A percentile compares a stretch with the other conserved stretches of the same genome.
These are phyloP conservation scores for Nothura maculosa DNA, from an alignment of 2,797 vertebrate species.

Conservation along the genomic window DNA sequence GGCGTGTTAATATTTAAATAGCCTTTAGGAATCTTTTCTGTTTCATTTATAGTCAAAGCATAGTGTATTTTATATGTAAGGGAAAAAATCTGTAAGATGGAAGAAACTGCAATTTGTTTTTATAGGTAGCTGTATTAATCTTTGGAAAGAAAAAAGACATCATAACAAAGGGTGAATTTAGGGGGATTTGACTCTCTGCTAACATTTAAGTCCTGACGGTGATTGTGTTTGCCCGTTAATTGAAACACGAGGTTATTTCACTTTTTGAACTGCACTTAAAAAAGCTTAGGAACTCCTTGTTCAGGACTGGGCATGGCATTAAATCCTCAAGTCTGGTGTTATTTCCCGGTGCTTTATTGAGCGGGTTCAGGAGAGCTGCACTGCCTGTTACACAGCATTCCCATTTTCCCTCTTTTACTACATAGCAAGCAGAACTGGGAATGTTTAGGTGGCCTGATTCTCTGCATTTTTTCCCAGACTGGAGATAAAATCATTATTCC, in stretches of 20 bases:
- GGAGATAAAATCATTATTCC: fast-evolving
- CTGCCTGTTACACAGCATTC: no score
- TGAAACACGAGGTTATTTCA: fast-evolving
- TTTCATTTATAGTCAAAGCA: neutral
- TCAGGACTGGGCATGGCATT: neutral
- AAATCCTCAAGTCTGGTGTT: neutral
- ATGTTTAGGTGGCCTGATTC: no score
- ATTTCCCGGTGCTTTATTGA: fast-evolving
- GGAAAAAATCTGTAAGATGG: neutral
- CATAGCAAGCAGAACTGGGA: neutral
- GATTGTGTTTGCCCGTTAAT: fast-evolving
- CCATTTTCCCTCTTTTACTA: fast-evolving
- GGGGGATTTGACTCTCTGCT: neutral
- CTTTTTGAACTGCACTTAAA: neutral
- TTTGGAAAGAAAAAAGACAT: neutral
- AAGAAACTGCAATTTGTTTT: fast-evolving
- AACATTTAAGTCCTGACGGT: neutral
- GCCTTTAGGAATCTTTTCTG: neutral
- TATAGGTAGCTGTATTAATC: fast-evolving
- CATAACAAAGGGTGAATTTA: fast-evolving
- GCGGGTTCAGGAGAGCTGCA: no score
- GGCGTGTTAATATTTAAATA: neutral
- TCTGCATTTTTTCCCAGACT: neutral
- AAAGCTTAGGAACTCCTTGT: neutral
- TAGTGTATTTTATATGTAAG: neutral